Conservation (phyloP, 30 jellyfish, hydroid and myxozoan genomes). For the Cassiopea xamachana region DNA sequence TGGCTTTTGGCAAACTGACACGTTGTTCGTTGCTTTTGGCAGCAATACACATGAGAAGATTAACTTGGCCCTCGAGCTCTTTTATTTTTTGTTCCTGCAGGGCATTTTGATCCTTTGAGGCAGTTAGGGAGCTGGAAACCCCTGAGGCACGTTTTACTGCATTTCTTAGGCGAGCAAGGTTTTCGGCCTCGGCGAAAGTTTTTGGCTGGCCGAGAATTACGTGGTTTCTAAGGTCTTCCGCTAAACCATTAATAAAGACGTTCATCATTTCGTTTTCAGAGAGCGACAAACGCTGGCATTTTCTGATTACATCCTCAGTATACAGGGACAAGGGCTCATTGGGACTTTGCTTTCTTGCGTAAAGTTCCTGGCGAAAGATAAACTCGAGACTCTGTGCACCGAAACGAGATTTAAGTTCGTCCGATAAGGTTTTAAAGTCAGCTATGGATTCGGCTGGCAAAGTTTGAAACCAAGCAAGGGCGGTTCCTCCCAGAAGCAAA, state of each 20-base stretch:
- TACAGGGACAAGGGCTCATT: constrained; percentile 10
- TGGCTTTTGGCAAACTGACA: not conserved
- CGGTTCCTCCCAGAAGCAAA: constrained; percentile 17
- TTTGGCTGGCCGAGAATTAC: constrained; percentile 26
- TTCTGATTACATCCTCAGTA: constrained; percentile 27
- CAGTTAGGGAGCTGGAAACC: constrained; percentile 4
- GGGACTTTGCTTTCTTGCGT: constrained; percentile 43
- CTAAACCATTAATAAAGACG: constrained; percentile 34
- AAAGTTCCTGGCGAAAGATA: constrained; percentile 23
- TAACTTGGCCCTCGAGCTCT: constrained; percentile 21
- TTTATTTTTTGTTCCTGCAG: constrained; percentile 13
- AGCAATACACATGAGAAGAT: constrained; percentile 18
- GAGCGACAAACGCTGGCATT: constrained; percentile 34
- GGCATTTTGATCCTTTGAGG: not conserved
- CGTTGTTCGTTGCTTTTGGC: not conserved
- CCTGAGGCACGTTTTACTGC: constrained; percentile 16
- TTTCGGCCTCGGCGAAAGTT: constrained; percentile 35
- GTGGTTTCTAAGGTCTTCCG: not conserved
- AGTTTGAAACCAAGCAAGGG: constrained; percentile 34
- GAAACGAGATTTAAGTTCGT: constrained; percentile 27
- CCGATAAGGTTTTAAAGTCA: not conserved
- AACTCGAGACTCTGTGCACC: constrained; percentile 39
- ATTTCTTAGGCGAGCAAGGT: constrained; percentile 32
- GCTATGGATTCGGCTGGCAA: constrained; percentile 16
- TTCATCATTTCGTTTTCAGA: constrained; percentile 50